Evolutionary conservation across 2,797 vertebrate genomes (phyloP), one percentile per base, ranked within the genome.

Genomic region (Harpagifer antarcticus): DNA sequence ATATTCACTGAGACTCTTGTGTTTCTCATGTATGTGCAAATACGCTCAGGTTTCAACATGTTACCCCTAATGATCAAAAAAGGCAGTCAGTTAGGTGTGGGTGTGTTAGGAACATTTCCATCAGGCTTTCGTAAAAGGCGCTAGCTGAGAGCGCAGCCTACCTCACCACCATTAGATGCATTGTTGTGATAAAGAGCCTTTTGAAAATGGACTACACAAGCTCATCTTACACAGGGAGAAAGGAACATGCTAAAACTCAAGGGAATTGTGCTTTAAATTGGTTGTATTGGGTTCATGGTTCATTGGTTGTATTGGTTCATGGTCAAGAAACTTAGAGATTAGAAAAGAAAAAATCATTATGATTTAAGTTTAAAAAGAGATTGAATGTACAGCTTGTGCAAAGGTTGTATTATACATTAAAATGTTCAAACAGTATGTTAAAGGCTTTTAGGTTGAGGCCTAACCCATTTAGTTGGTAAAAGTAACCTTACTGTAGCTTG

Each of bases 11-110:
- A 16, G 60, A 61, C 71, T 69, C 59, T 72, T 73, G 47, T 4
- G 58, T 71, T 81, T 84, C 63, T 82, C 78, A 88, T 90, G 81
- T 86, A 84, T 84, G 83, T 88, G 81, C 74, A 90, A 85, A 92
- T 84, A 62, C 20, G 33, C 67, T 55, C 52, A 78, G 76, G 40
- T 81, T 80, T 86, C 69, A 67, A 72, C 74, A 61, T 86, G 82
- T 86, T 47, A 47, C 59, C 52, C 74, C 55, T 71, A 82, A 75
- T 73, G 52, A 86, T 76, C n/a, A 77, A 66, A 81, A 62, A 56
- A 27, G 55, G 27, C 63, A 0, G 63, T 57, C 69, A 59, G 71
- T 78, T 69, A 68, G 56, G 55, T 76, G 53, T 54, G n/a, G n/a
- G n/a, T n/a, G n/a, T n/a, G 82, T 88, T 86, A 60, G 85, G 70